Evolutionary conservation across 2,888 invertebrate species (phyloP).

Genomic region (Agrochola macilenta): DNA sequence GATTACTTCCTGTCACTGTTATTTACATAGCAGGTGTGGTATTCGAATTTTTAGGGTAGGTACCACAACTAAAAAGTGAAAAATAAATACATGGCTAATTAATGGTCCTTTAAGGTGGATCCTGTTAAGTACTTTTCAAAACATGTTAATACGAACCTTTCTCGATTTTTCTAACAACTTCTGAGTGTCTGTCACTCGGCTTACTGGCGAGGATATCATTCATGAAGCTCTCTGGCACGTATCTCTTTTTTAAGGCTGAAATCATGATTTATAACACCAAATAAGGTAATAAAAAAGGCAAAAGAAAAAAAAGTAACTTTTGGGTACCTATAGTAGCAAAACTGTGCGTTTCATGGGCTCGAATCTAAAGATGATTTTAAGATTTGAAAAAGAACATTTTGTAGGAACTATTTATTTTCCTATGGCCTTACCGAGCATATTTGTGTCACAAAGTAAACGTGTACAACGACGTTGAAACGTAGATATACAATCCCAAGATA

Average conservation of each 20-base stretch:
- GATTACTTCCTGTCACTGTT: too few species aligned
- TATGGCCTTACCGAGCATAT: not conserved
- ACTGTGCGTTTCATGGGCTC: too few species aligned
- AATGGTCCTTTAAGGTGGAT: not conserved
- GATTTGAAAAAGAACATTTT: not conserved
- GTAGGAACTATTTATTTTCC: not conserved
- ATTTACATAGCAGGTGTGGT: too few species aligned
- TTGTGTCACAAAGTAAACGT: not conserved
- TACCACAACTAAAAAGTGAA: too few species aligned
- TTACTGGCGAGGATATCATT: not conserved
- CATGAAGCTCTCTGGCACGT: conserved; percentile 19
- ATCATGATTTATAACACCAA: not conserved
- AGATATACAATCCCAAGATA: too few species aligned
- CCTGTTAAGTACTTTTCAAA: not conserved
- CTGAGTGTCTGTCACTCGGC: not conserved
- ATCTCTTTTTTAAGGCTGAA: conserved; percentile 28
- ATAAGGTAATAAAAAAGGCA: not conserved
- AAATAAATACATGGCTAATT: not conserved
- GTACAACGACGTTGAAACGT: not conserved
- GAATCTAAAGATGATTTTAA: too few species aligned
- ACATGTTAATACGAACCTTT: conserved; percentile 35
- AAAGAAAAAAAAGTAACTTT: not conserved
- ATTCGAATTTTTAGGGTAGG: too few species aligned
- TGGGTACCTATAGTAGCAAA: too few species aligned
- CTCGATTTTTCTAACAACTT: conserved; percentile 27